Evolutionary conservation across 2,797 vertebrate genomes (phyloP).

Genomic region (Trichosurus vulpecula): DNA sequence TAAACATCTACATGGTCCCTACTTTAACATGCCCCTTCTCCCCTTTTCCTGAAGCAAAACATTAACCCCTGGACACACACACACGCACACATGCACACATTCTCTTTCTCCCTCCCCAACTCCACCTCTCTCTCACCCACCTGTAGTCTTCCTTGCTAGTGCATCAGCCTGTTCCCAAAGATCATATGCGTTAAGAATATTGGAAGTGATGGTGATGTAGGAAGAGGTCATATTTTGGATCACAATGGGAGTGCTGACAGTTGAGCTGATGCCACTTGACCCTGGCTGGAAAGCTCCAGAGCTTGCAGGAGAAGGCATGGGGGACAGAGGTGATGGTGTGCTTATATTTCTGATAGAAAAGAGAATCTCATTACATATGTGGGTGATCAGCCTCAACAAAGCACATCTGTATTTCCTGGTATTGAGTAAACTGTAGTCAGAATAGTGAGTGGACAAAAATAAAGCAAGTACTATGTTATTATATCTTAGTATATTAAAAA

Average conservation of each 20-base stretch:
- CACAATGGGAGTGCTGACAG: conserved; percentile 86
- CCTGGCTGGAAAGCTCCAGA: conserved; percentile 83
- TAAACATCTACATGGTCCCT: too few relatives aligned
- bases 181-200: conserved; percentile 91
- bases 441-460: not conserved
- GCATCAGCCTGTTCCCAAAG: conserved; percentile 94
- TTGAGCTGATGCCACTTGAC: conserved; percentile 78
- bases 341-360: conserved; percentile 84
- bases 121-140: conserved; percentile 81
- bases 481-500: not conserved
- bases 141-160: conserved; percentile 88
- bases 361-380: not conserved
- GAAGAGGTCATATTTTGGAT: conserved; percentile 90
- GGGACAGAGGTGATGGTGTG: conserved; percentile 88
- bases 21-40: not conserved
- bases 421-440: not conserved
- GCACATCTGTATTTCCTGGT: not conserved
- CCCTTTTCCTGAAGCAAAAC: not conserved
- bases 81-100: too few relatives aligned
- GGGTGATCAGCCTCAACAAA: not conserved
- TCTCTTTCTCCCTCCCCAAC: too few relatives aligned
- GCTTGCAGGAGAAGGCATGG: conserved; percentile 88
- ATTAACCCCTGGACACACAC: not conserved
- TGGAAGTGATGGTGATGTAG: conserved; percentile 93
- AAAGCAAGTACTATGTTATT: not conserved